Evolutionary conservation across 2,113 vertebrate genomes (phyloP).

Genomic region (Spilogale gracilis): DNA sequence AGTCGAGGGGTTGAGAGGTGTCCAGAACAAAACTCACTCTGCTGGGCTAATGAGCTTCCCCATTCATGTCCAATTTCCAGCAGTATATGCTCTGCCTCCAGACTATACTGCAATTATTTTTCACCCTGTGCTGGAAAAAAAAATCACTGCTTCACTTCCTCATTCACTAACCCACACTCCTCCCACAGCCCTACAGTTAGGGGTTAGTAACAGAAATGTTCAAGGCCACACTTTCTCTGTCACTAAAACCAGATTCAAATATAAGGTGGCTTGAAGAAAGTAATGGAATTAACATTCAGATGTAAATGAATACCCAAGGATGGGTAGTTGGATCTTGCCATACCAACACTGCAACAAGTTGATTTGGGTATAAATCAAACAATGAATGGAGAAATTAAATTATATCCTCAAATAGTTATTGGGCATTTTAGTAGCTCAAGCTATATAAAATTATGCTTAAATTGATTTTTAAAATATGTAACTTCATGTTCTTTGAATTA

Average conservation of each 20-base stretch:
- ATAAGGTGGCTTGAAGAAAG: not conserved
- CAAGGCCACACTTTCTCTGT: not conserved
- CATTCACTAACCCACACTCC: not conserved
- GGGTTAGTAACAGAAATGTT: not conserved
- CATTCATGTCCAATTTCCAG: not conserved
- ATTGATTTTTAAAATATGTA: not conserved
- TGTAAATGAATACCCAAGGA: not conserved
- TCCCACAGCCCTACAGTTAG: not conserved
- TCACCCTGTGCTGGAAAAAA: not conserved
- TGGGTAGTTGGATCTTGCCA: not conserved
- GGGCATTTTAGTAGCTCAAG: not conserved
- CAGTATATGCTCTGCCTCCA: not conserved
- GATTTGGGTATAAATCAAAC: not conserved
- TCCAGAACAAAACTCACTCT: not conserved
- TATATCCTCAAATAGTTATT: slow-evolving; percentile 13
- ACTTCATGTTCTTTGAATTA: slow-evolving; percentile 38
- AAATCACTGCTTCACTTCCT: not conserved
- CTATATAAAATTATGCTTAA: slow-evolving; percentile 38
- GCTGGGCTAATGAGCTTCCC: not conserved
- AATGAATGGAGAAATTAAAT: slow-evolving; percentile 34
- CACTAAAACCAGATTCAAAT: not conserved
- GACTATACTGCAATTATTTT: not conserved
- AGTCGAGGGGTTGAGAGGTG: fast-evolving
- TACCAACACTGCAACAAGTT: not conserved
- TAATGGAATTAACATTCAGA: not conserved